Evolutionary conservation across 2,113 vertebrate genomes (phyloP).

Genomic region (Corythaeola cristata): DNA sequence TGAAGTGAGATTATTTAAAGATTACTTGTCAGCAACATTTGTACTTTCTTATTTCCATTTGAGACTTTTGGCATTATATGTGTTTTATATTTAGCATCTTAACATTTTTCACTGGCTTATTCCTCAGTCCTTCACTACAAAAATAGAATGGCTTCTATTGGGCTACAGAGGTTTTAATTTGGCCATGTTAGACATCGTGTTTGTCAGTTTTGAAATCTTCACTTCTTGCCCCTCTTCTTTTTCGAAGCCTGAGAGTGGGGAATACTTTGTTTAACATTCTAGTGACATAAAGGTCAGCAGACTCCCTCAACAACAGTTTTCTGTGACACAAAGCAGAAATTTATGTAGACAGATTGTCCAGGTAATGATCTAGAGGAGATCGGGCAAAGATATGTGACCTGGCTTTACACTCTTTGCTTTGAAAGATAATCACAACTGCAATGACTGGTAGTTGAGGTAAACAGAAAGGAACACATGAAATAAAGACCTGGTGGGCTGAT

Average conservation of each 20-base stretch:
- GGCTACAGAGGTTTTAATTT: not conserved
- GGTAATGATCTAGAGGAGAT: not conserved
- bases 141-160: not conserved
- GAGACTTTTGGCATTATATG: not conserved
- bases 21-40: not conserved
- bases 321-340: not conserved
- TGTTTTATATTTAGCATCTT: not conserved
- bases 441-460: not conserved
- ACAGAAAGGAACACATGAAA: not conserved
- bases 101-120: not conserved
- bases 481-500: not conserved
- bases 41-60: not conserved
- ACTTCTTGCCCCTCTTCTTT: not conserved
- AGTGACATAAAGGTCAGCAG: not conserved
- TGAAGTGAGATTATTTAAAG: conserved; percentile 27
- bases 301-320: not conserved
- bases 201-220: not conserved
- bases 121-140: not conserved
- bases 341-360: not conserved
- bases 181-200: rapidly evolving
- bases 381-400: not conserved
- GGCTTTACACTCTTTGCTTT: not conserved
- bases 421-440: not conserved
- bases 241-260: not conserved
- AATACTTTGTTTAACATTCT: not conserved